These are phyloP conservation scores for Heterohyrax brucei DNA, from an alignment of 2,797 vertebrate species.

Conservation along the genomic window DNA sequence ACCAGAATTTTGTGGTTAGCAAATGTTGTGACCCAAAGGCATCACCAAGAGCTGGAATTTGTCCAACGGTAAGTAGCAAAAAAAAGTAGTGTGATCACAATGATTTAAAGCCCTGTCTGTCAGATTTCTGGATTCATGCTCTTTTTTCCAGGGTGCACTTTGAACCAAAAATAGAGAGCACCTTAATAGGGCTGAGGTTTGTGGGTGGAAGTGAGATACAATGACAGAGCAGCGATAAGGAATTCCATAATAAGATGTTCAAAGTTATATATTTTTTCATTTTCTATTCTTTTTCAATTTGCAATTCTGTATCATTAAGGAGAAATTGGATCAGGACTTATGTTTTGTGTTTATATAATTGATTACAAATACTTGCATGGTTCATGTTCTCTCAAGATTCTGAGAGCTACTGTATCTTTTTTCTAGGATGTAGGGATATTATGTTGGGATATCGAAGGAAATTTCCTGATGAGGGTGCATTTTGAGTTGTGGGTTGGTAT, in stretches of 20 bases:
- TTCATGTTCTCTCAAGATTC: constrained; percentile 39
- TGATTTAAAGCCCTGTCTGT: background rate
- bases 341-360: constrained; percentile 31
- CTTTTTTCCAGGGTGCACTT: background rate
- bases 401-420: background rate
- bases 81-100: background rate
- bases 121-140: background rate
- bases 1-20: background rate
- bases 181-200: background rate
- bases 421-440: background rate
- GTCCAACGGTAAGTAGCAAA: background rate
- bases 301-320: background rate
- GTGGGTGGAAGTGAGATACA: background rate
- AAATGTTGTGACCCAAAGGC: background rate
- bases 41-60: background rate
- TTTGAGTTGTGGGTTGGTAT: background rate
- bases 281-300: constrained; percentile 33
- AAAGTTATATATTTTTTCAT: background rate
- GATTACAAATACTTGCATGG: constrained; percentile 50
- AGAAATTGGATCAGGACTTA: constrained; percentile 7
- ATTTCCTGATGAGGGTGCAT: background rate
- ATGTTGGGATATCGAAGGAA: background rate
- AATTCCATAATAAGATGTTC: background rate
- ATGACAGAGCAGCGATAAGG: too few relatives aligned
- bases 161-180: background rate